A percentile compares a stretch with the other conserved stretches of the same genome.
phyloP scores from a whole-genome alignment of 2,888 invertebrate species.

The Sminthurinus aureus region DNA sequence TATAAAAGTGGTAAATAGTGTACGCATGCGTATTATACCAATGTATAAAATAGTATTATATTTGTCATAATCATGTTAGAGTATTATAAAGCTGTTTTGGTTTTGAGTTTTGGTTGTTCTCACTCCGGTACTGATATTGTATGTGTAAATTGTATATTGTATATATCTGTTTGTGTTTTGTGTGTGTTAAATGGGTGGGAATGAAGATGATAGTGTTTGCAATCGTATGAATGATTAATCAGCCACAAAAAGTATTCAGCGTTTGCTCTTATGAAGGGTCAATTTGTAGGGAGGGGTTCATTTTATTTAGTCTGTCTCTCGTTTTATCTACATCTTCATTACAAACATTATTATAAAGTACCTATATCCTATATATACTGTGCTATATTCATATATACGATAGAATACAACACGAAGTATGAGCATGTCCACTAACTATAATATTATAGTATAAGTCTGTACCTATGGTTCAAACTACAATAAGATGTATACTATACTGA shows the following conservation, averaged over 20 bases:
- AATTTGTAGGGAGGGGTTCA: constrained; percentile 34
- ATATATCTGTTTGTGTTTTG: neutral
- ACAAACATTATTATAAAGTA: constrained; percentile 6
- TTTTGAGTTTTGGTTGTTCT: too few relatives aligned
- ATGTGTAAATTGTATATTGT: neutral
- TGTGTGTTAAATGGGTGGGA: constrained; percentile 44
- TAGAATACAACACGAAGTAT: too few relatives aligned
- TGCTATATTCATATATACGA: neutral
- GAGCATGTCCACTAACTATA: neutral
- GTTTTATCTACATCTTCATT: constrained; percentile 19
- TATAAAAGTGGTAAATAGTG: neutral
- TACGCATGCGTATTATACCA: neutral
- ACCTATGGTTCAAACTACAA: too few relatives aligned
- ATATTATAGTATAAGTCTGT: neutral
- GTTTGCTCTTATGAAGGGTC: constrained; percentile 26
- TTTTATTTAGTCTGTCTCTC: constrained; percentile 21
- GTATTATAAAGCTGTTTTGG: too few relatives aligned
- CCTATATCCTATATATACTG: neutral
- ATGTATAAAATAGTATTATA: neutral
- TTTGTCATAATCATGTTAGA: too few relatives aligned
- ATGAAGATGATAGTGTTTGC: constrained; percentile 37
- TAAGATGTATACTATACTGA: too few relatives aligned
- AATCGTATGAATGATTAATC: constrained; percentile 47
- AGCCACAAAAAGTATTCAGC: constrained; percentile 25
- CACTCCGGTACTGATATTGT: neutral